Percentiles rank a stretch among this genome's conserved stretches.
Conservation (phyloP, 2,113 vertebrate genomes). For the Porphyrio hochstetteri region DNA sequence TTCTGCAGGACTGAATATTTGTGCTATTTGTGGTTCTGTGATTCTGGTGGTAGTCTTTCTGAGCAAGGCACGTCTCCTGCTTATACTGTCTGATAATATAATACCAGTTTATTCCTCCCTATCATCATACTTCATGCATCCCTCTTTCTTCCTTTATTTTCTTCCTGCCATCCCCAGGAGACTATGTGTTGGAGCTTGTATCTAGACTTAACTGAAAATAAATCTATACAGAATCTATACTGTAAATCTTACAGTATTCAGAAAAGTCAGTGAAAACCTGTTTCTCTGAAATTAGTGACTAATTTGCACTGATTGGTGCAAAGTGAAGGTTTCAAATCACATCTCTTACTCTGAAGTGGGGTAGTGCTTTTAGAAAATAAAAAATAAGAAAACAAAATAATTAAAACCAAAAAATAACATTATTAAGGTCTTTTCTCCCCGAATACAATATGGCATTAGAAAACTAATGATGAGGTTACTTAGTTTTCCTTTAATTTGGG, state of each 20-base stretch:
- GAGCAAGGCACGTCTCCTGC: not conserved
- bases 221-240: not conserved
- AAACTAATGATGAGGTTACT: not conserved
- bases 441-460: not conserved
- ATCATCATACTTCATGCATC: not conserved
- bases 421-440: not conserved
- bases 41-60: not conserved
- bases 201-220: not conserved
- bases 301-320: not conserved
- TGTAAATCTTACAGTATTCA: not conserved
- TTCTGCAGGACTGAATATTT: not conserved
- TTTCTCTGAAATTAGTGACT: not conserved
- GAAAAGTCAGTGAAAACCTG: not conserved
- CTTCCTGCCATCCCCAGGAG: not conserved
- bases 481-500: not conserved
- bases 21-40: not conserved
- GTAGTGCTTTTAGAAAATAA: not conserved
- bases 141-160: not conserved
- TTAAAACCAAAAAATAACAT: not conserved
- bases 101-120: not conserved
- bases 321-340: not conserved
- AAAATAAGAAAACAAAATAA: too few relatives aligned
- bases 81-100: not conserved
- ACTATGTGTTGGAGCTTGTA: not conserved
- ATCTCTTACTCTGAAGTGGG: not conserved